Evolutionary conservation across 1,140 invertebrate genomes (phyloP), one percentile per base, ranked within the genome.

Genomic region (Brachionus sp.): DNA sequence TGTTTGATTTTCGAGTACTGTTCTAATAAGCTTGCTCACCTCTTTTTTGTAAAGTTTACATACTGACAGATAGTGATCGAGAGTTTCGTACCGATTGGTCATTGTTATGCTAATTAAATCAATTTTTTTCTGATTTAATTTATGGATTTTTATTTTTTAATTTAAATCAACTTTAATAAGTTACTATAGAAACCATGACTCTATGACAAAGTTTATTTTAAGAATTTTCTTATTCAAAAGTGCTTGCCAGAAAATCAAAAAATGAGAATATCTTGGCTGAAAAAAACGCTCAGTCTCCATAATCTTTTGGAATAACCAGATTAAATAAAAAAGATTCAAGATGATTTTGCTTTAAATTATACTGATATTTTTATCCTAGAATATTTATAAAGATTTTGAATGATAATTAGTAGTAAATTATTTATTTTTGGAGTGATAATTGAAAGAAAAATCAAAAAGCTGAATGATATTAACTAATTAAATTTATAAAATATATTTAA

Each of bases 31-130:
- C 35, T 62, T 57, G n/a, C 9, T 44, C 23, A 39, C 77, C 29
- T 80, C 77, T 62, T 62, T 66, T 80, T 80, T 80, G n/a, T 80
- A 33, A 5, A 80, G 23, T 80, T 62, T 80, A 66, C 77, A 80
- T 0, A 66, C 77, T 23, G 77, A 80, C 13, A 39, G 35, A 44
- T 80, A 80, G 9, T 80, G 77, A 25, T 80, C 77, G 37, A 62
- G 33, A 5, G 77, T 80, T 62, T 80, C 62, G 50, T 35, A 39
- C 13, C 77, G 46, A 35, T 80, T 44, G 46, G 77, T 80, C 77
- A 80, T 80, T 66, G 62, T 68, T 19, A 35, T 35, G 29, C 0
- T 68, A 68, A 37, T 35, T 68, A 35, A 68, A 68, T 68, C 5
- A 33, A n/a, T 33, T 33, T 33, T 35, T 35, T n/a, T n/a, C 29